A percentile compares a stretch with the other conserved stretches of the same genome.
These are phyloP conservation scores for Rhamphomyia laevipes DNA, from an alignment of 2,888 invertebrate genomes.

Conservation along the genomic window DNA sequence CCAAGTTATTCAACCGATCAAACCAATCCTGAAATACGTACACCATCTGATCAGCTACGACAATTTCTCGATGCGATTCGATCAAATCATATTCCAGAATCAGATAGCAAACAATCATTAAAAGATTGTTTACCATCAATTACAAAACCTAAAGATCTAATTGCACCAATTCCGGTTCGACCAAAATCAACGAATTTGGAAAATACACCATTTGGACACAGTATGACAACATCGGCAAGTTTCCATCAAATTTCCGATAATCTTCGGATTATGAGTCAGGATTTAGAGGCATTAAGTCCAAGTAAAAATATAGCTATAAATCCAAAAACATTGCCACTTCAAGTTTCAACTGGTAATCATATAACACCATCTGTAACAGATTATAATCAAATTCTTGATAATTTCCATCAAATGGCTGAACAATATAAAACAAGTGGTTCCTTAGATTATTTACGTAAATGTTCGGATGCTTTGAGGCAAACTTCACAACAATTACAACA, in stretches of 20 bases:
- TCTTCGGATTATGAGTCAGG: slow-evolving; percentile 35
- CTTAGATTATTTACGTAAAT: slow-evolving; percentile 36
- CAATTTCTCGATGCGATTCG: slow-evolving; percentile 37
- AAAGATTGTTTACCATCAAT: neutral
- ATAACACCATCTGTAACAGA: slow-evolving; percentile 20
- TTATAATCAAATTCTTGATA: slow-evolving; percentile 36
- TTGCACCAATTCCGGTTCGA: neutral
- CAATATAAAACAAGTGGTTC: slow-evolving; percentile 36
- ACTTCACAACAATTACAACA: slow-evolving; percentile 32
- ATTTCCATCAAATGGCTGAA: slow-evolving; percentile 36
- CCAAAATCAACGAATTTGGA: slow-evolving; percentile 3
- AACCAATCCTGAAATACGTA: slow-evolving; percentile 21
- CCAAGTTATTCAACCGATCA: slow-evolving; percentile 16
- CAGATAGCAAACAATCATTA: slow-evolving; percentile 26
- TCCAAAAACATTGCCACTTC: slow-evolving; percentile 8
- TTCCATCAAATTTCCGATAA: slow-evolving; percentile 38
- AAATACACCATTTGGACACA: slow-evolving; percentile 20
- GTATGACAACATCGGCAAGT: slow-evolving; percentile 32
- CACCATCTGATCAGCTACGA: slow-evolving; percentile 37
- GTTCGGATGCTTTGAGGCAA: slow-evolving; percentile 35
- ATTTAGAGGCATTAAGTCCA: slow-evolving; percentile 33
- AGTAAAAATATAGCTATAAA: slow-evolving; percentile 22
- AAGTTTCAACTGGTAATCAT: slow-evolving; percentile 6
- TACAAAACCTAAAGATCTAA: slow-evolving; percentile 10
- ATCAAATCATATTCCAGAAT: slow-evolving; percentile 35